These are phyloP conservation scores for Oligia strigilis DNA, from an alignment of 2,888 invertebrate genomes.

Conservation along the genomic window DNA sequence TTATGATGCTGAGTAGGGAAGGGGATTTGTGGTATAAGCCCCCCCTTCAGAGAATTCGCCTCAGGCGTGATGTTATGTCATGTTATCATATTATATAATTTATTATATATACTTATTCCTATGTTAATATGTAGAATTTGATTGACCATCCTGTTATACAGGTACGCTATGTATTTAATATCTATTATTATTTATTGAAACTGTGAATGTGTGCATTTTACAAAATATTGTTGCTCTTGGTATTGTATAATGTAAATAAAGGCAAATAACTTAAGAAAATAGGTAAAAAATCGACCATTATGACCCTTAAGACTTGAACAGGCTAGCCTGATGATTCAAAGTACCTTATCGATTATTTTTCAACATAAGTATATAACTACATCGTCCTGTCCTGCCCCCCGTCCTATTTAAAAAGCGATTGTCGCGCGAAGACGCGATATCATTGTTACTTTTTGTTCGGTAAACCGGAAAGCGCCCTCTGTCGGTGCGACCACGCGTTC, in stretches of 20 bases:
- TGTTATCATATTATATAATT: background rate
- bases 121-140: background rate
- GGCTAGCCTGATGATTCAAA: background rate
- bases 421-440: too few relatives aligned
- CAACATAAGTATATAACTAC: background rate
- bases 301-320: background rate
- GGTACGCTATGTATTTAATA: slow-evolving; percentile 11
- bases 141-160: slow-evolving; percentile 27
- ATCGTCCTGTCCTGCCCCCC: background rate
- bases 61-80: background rate
- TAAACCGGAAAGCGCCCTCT: background rate
- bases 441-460: too few relatives aligned
- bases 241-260: slow-evolving; percentile 17
- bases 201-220: slow-evolving; percentile 27
- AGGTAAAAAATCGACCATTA: background rate
- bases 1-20: too few relatives aligned
- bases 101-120: slow-evolving; percentile 1
- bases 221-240: slow-evolving; percentile 31
- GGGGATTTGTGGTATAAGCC: too few relatives aligned
- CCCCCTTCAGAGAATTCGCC: background rate
- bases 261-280: background rate
- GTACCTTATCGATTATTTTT: background rate
- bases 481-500: background rate
- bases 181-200: slow-evolving; percentile 19
- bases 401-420: background rate